phyloP scores from a whole-genome alignment of 2,113 vertebrate genomes.

The Salminus brasiliensis region DNA sequence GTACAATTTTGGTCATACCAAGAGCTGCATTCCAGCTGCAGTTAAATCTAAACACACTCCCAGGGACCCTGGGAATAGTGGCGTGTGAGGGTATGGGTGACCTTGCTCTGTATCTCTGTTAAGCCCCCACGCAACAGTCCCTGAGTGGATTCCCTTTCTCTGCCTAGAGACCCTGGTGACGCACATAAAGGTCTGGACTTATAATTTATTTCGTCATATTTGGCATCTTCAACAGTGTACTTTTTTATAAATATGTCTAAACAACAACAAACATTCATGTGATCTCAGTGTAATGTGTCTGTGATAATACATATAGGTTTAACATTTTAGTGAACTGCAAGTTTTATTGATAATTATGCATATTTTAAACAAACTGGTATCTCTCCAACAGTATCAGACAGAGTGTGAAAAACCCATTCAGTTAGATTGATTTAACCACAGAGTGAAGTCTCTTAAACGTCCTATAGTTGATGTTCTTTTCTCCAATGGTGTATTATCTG shows the following conservation, averaged over 20 bases:
- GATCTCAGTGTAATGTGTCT: neutral
- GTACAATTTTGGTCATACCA: neutral
- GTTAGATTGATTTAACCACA: too few relatives aligned
- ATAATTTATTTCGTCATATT: neutral
- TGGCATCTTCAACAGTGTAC: neutral
- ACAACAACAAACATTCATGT: neutral
- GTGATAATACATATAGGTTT: too few relatives aligned
- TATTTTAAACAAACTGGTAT: too few relatives aligned
- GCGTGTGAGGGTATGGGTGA: neutral
- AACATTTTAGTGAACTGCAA: too few relatives aligned
- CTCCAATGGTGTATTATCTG: too few relatives aligned
- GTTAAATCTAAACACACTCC: neutral
- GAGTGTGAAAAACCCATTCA: too few relatives aligned
- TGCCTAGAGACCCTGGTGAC: neutral
- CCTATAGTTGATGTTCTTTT: too few relatives aligned
- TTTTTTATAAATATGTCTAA: neutral
- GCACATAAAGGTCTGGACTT: neutral
- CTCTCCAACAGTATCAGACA: too few relatives aligned
- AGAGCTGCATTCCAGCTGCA: neutral
- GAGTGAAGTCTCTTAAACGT: too few relatives aligned
- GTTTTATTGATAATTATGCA: too few relatives aligned
- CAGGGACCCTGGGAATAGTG: neutral
- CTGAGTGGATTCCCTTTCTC: neutral
- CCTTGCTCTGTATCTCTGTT: neutral
- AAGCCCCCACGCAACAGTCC: neutral